Evolutionary conservation across 2,797 vertebrate genomes (phyloP), one percentile per base, ranked within the genome.

Genomic region (Coregonus suidteri): DNA sequence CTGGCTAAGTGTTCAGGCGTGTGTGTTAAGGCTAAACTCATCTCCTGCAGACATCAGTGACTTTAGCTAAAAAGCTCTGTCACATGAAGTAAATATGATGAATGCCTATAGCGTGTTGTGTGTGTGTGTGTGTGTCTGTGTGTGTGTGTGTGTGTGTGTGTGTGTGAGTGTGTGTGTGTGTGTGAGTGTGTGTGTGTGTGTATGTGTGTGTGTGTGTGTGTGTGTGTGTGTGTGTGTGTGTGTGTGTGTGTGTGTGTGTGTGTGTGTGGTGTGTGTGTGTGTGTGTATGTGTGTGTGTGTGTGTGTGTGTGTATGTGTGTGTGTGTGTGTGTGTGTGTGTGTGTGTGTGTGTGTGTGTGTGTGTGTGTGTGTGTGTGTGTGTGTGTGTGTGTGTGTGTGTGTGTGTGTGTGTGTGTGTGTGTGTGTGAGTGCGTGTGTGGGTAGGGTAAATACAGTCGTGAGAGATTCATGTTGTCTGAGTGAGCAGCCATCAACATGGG

Each of bases 201-300:
- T 65, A 7, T 65, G 62, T 65, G 62, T 65, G 62, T 65, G 62
- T 13, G 14, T n/a, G 52, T 16, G n/a, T 71, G 53, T 6, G 25
- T 65, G 65, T 52, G n/a, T 79, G 71, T 71, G 20, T 67, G 51
- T 74, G 59, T 47, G 54, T 34, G 5, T 20, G 25, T 14, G 31
- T 68, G 66, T 1, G 31, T 34, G 66, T 67, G 66, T 68, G 31
- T 68, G 66, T 37, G 31, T 69, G 20, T 15, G 65, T 16, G 65
- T 5, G 65, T 5, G 6, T 41, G n/a, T n/a, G n/a, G 37, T 41
- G 37, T 9, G 37, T 9, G 37, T 41, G 37, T 41, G 37, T 71
- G 35, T n/a, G 20, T 25, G 62, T 41, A 1, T 69, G 15, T 35
- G 30, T 16, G 6, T 41, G 37, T 41, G 37, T 9, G 37, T 9